phyloP scores from a whole-genome alignment of 2,113 vertebrate genomes.

The Tupaia chinensis region DNA sequence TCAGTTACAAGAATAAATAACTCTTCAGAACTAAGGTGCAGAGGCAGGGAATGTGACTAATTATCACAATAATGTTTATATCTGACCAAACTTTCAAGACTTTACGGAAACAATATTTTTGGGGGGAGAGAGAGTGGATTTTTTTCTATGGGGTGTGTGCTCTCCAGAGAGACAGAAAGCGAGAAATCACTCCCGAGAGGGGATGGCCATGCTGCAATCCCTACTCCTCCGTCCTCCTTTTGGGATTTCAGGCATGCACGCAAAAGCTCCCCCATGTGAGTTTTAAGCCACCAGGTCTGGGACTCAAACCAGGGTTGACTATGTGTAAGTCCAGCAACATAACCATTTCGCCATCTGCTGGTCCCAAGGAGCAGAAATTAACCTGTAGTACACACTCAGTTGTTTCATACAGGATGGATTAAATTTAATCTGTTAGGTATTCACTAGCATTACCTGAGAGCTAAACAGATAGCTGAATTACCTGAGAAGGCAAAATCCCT shows the following conservation, averaged over 20 bases:
- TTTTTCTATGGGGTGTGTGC: no score
- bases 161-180: no score
- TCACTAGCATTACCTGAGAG: not conserved
- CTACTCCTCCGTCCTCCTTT: no score
- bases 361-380: not conserved
- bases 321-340: no score
- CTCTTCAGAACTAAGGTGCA: not conserved
- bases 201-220: no score
- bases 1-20: not conserved
- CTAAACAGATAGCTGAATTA: not conserved
- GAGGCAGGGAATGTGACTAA: not conserved
- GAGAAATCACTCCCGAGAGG: no score
- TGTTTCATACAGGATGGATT: not conserved
- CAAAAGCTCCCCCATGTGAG: no score
- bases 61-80: not conserved
- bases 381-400: not conserved
- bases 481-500: not conserved
- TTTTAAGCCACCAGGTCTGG: no score
- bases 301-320: no score
- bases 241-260: no score
- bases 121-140: no score
- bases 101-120: not conserved
- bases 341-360: no score
- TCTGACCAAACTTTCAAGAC: not conserved
- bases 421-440: not conserved